Evolutionary conservation across 2,113 vertebrate genomes (phyloP).

Genomic region (Noturus placidus): DNA sequence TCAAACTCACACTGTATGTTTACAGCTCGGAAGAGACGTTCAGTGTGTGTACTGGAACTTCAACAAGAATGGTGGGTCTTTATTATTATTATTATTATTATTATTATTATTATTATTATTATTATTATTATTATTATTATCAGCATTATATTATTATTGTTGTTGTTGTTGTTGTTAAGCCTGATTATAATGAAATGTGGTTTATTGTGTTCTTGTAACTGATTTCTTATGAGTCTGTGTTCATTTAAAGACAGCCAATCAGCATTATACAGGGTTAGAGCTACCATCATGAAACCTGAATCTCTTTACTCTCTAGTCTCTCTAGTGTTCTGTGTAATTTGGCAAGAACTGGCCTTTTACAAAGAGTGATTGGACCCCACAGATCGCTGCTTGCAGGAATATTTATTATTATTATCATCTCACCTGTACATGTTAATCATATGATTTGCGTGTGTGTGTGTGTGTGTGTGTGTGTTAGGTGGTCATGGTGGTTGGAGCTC

Average conservation of each 20-base stretch:
- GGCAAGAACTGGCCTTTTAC: not conserved
- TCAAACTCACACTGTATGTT: constrained; percentile 25
- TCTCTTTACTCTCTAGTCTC: not conserved
- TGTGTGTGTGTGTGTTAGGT: constrained; percentile 66
- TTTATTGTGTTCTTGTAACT: not conserved
- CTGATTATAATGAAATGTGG: not conserved
- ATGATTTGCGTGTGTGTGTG: constrained; percentile 22
- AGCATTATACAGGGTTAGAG: not conserved
- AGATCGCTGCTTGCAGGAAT: not conserved
- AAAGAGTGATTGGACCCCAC: not conserved
- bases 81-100: not conserved
- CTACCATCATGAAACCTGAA: not conserved
- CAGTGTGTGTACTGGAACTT: constrained; percentile 88
- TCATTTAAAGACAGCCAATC: not conserved
- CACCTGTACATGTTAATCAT: not conserved
- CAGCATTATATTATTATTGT: too few species aligned
- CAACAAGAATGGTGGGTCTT: constrained; percentile 72
- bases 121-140: not conserved
- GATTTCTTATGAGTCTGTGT: not conserved
- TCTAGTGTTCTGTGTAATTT: not conserved
- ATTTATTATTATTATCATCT: not conserved
- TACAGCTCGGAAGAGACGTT: constrained; percentile 68
- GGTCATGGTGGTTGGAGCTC: constrained; percentile 83
- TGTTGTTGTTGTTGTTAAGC: not conserved
- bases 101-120: not conserved